A percentile compares a stretch with the other conserved stretches of the same genome.
Conservation (phyloP, 23 tunicate genomes). For the Styela clava region DNA sequence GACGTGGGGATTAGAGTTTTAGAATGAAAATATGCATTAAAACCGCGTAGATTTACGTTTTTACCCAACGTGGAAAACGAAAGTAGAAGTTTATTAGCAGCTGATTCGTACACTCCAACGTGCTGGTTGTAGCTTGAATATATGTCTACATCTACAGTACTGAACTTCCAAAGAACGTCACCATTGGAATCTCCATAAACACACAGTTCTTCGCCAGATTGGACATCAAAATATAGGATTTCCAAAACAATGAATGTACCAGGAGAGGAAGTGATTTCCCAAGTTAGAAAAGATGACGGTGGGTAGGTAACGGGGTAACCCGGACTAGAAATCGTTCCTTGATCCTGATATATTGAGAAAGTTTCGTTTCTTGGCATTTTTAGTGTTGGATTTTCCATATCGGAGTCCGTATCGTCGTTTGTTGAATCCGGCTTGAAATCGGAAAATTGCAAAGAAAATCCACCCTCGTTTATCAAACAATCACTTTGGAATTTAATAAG, state of each 20-base stretch:
- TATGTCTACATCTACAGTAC: background rate
- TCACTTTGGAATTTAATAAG: constrained; percentile 15
- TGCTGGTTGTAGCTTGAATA: background rate
- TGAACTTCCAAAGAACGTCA: background rate
- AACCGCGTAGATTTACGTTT: background rate
- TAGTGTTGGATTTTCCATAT: background rate
- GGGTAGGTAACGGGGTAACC: constrained; percentile 15
- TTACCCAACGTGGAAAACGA: background rate
- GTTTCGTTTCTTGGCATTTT: background rate
- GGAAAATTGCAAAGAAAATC: constrained; percentile 15
- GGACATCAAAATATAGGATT: background rate
- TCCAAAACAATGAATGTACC: background rate
- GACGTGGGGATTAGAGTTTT: background rate
- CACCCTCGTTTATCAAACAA: constrained; percentile 1
- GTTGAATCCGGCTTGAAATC: background rate
- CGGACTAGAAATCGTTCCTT: constrained; percentile 11
- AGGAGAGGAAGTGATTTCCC: background rate
- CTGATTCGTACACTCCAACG: background rate
- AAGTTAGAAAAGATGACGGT: constrained; percentile 3
- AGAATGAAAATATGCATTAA: background rate
- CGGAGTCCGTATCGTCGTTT: background rate
- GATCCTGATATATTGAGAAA: background rate
- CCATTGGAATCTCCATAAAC: background rate
- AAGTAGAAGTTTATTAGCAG: background rate
- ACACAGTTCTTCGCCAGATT: background rate